phyloP scores from a whole-genome alignment of 2,797 vertebrate genomes.

The Sylvilagus floridanus region DNA sequence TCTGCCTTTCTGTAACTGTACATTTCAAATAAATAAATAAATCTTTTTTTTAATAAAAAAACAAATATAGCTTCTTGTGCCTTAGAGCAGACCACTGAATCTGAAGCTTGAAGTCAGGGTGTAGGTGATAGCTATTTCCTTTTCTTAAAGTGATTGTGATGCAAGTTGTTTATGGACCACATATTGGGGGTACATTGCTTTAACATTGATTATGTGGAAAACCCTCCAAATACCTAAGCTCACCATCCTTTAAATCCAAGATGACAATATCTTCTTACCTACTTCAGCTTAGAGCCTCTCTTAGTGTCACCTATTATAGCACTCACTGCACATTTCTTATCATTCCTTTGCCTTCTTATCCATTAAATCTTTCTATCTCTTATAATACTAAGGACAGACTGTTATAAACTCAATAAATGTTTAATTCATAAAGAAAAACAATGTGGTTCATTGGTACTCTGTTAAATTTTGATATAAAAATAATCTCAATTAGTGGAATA shows the following conservation, averaged over 20 bases:
- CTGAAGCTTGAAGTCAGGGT: neutral
- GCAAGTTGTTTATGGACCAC: neutral
- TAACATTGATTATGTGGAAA: neutral
- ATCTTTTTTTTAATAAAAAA: no score
- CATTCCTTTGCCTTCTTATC: neutral
- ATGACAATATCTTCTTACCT: neutral
- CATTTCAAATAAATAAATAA: no score
- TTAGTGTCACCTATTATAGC: neutral
- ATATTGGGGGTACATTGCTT: neutral
- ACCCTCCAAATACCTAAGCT: neutral
- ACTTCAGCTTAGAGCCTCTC: neutral
- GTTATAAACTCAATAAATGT: neutral
- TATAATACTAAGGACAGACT: neutral
- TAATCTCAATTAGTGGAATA: neutral
- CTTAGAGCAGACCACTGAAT: neutral
- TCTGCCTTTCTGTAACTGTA: no score
- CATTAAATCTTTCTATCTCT: neutral
- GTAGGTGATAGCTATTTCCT: neutral
- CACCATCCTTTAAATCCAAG: neutral
- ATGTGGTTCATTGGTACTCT: neutral
- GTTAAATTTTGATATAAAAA: conserved; percentile 13
- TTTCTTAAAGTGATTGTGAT: neutral
- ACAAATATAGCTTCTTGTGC: neutral
- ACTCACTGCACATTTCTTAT: neutral
- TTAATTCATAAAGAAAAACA: neutral